Conservation (phyloP, 2,797 vertebrate genomes). For the Halcyon badia region DNA sequence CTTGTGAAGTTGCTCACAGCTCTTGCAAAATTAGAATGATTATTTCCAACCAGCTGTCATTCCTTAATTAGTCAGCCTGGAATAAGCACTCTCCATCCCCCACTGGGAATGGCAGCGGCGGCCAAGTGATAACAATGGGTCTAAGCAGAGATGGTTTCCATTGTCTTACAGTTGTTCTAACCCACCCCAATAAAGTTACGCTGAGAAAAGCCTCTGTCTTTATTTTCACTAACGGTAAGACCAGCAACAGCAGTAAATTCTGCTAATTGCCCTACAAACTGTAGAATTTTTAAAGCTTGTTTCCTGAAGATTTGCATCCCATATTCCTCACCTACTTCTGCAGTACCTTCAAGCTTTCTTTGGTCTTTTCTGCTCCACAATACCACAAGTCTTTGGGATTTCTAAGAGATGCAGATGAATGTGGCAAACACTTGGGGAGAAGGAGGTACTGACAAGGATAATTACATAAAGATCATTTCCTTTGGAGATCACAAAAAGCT, state of each 20-base stretch:
- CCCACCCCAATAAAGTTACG: background rate
- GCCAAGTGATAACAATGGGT: background rate
- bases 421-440: background rate
- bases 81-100: background rate
- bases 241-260: background rate
- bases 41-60: constrained; percentile 47
- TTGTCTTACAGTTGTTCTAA: background rate
- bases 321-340: background rate
- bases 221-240: background rate
- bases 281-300: background rate
- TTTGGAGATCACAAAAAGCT: background rate
- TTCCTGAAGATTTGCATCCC: background rate
- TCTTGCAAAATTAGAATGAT: constrained; percentile 29
- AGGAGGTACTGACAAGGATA: background rate
- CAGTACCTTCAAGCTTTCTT: background rate
- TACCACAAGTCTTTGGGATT: background rate
- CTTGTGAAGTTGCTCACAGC: constrained; percentile 18
- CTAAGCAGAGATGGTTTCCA: background rate
- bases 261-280: background rate
- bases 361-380: background rate
- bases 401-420: background rate
- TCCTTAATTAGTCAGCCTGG: constrained; percentile 47
- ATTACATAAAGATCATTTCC: background rate
- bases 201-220: background rate
- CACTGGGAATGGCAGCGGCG: background rate